phyloP scores from a whole-genome alignment of 2,797 vertebrate genomes.

The Tolypeutes matacus region DNA sequence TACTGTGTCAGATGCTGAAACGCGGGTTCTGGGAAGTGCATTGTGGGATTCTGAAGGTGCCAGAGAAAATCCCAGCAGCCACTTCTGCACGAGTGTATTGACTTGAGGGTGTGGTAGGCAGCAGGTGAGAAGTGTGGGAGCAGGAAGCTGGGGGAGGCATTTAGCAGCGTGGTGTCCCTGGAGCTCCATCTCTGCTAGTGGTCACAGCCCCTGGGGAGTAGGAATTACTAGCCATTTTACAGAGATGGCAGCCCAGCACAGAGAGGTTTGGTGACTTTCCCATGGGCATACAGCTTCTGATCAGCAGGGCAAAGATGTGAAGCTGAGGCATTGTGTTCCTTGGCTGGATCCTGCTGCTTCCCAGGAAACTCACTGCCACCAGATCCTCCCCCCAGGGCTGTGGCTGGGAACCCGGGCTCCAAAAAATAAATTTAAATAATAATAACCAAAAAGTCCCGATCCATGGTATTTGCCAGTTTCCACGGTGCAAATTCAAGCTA shows the following conservation, averaged over 20 bases:
- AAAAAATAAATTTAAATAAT: not conserved
- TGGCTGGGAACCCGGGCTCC: not conserved
- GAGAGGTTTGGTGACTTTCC: not conserved
- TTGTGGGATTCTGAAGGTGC: not conserved
- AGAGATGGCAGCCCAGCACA: not conserved
- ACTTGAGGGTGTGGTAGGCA: rapidly evolving
- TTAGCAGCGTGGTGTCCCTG: too few relatives aligned
- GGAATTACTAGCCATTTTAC: not conserved
- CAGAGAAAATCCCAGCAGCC: not conserved
- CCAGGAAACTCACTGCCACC: not conserved
- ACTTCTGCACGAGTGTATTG: rapidly evolving
- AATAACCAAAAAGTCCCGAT: not conserved
- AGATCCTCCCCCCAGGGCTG: not conserved
- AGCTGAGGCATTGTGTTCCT: not conserved
- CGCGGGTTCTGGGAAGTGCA: not conserved
- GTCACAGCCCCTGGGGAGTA: too few relatives aligned
- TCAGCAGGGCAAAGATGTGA: not conserved
- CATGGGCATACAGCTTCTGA: not conserved
- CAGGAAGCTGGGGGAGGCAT: too few relatives aligned
- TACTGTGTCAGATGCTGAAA: not conserved
- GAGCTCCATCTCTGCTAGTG: too few relatives aligned
- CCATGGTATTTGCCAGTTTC: not conserved
- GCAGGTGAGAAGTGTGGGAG: too few relatives aligned
- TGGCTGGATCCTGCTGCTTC: not conserved
- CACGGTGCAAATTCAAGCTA: not conserved